Evolutionary conservation across 2,888 invertebrate genomes (phyloP), one percentile per base, ranked within the genome.

Genomic region (Stictocephala bisonia): DNA sequence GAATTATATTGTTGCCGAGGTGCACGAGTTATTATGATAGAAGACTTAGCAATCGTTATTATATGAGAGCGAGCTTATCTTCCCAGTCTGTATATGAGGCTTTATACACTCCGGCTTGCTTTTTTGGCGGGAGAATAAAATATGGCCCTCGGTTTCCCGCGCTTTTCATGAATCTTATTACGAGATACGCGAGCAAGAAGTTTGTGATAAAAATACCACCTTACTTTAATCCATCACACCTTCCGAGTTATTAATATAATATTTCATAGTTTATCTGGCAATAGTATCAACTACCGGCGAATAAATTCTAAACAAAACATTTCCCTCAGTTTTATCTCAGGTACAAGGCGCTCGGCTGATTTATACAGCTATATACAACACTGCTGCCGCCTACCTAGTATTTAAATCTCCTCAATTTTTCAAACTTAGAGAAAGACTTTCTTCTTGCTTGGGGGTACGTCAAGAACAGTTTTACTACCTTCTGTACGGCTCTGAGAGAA

Each of bases 131-230:
- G 68, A 66, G 76, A 78, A 90, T 91, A 90, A 91, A 90, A 90
- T 91, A 91, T 90, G 90, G 90, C 89, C 88, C 88, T 75, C 72
- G 77, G 74, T 77, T 77, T 75, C 74, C 50, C 70, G 74, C 74
- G 73, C 89, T 90, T 90, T 91, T 90, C 90, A 90, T 90, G 90
- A 91, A 90, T 90, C 90, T 90, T 90, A 90, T 90, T 90, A 90
- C 90, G 90, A 90, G 90, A 90, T 90, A 70, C 60, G 73, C 70
- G 60, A 53, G 73, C 70, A 51, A 53, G 66, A 60, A 50, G 69
- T 76, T 67, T 75, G 75, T 78, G 78, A 77, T 78, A 77, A 77
- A 78, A 77, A 76, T 74, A 53, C 51, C 64, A 50, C 74, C 74
- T 71, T n/a, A n/a, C n/a, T n/a, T 77, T 78, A 78, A 78, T 78